Evolutionary conservation across 2,888 invertebrate species (phyloP), one percentile per base, ranked within the genome.

Genomic region (Metacarcinus magister): DNA sequence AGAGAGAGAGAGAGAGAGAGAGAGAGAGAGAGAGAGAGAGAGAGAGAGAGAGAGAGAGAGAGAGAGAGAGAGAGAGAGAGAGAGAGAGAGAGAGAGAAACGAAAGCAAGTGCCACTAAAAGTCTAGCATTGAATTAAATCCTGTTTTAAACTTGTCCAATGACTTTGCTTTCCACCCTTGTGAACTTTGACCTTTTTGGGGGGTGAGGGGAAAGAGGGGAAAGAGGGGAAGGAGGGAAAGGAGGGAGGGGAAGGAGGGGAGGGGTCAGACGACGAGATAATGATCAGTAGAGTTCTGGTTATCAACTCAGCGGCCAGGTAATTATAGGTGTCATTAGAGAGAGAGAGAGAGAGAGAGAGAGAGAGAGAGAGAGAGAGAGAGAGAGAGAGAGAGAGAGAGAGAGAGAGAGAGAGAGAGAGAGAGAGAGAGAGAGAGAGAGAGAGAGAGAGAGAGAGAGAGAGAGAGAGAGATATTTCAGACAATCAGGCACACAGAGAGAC

Each of bases 1-100:
- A 67, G 60, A 60, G 60, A 60, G 60, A 60, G 60, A 60, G 60
- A 60, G 67, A 67, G 67, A 67, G 67, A 67, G 67, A 23, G 67
- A 67, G 67, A 67, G 67, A 67, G 67, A 67, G 67, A 67, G 67
- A 67, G 67, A 67, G 67, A 67, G 67, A 67, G 67, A 67, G n/a
- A 54, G 54, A 54, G 54, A 54, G 54, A 54, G 54, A 54, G 54
- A 54, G 54, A 54, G 54, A 54, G 10, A 7, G 54, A 7, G 10
- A 54, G 10, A 54, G 10, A 54, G 10, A 54, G 16, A 54, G 3
- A 54, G 54, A 54, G 54, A 46, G 46, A 46, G 54, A 54, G 3
- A 54, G 10, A 54, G 10, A 54, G 1, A 10, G 16, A 54, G 1
- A 54, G 10, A 10, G 48, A 7, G 10, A 54, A 23, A n/a, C 5